A percentile compares a stretch with the other conserved stretches of the same genome.
phyloP scores from a whole-genome alignment of 2,797 vertebrate species.

The Astyanax mexicanus region DNA sequence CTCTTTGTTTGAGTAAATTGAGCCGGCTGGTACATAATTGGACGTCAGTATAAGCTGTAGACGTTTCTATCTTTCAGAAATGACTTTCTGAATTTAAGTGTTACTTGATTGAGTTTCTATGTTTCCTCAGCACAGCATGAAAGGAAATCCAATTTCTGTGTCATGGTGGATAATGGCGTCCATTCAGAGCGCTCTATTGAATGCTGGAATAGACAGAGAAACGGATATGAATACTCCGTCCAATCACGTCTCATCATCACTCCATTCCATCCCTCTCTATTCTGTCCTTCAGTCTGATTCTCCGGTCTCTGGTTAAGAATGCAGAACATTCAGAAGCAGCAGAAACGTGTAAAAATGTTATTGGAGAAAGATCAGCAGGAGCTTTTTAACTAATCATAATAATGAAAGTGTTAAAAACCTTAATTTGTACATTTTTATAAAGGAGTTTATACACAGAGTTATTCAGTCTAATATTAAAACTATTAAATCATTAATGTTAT shows the following conservation, averaged over 20 bases:
- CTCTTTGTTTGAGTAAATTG: neutral
- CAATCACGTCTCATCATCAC: neutral
- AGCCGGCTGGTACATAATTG: neutral
- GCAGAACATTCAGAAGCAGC: neutral
- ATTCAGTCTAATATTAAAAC: too few species aligned
- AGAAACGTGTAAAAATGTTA: too few species aligned
- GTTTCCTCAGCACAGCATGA: neutral
- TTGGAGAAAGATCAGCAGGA: neutral
- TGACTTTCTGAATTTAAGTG: neutral
- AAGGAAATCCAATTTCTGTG: slow-evolving; percentile 7
- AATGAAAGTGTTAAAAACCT: too few species aligned
- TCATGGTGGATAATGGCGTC: slow-evolving; percentile 4
- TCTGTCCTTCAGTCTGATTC: neutral
- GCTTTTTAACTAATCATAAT: neutral
- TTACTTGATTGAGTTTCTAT: neutral
- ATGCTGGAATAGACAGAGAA: neutral
- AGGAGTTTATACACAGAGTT: too few species aligned
- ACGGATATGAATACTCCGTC: neutral
- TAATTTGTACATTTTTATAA: too few species aligned
- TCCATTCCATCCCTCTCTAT: neutral
- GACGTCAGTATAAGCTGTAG: neutral
- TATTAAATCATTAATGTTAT: too few species aligned
- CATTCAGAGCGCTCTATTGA: slow-evolving; percentile 5
- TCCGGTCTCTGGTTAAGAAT: neutral
- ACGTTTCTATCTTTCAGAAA: neutral